A percentile compares a stretch with the other conserved stretches of the same genome.
These are phyloP conservation scores for Carassius auratus DNA, from an alignment of 2,113 vertebrate species.

Conservation along the genomic window DNA sequence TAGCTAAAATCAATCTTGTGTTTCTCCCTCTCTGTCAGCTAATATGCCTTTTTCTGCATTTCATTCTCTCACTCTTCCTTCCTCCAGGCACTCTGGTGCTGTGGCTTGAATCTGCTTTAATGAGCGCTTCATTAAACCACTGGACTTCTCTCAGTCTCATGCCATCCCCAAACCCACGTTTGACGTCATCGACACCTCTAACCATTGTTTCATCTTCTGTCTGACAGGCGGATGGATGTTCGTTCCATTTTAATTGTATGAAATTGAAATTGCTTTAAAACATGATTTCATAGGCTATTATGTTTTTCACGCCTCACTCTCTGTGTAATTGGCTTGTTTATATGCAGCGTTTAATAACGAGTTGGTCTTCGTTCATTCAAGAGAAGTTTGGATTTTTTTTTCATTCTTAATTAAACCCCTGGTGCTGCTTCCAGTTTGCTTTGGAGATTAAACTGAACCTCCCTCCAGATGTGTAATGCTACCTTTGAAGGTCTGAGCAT, in stretches of 20 bases:
- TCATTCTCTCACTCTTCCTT: constrained; percentile 19
- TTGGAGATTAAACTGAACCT: constrained; percentile 49
- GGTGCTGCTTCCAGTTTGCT: constrained; percentile 35
- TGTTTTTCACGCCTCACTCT: background rate
- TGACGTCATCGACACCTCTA: background rate
- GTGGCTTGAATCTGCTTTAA: constrained; percentile 5
- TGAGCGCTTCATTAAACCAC: constrained; percentile 19
- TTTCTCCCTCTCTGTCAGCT: background rate
- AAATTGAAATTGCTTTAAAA: constrained; percentile 15
- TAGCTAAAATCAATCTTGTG: constrained; percentile 20
- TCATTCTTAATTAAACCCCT: constrained; percentile 48
- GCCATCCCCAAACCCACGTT: background rate
- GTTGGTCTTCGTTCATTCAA: constrained; percentile 33
- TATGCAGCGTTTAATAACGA: constrained; percentile 39
- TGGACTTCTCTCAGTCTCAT: background rate
- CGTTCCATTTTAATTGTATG: constrained; percentile 26
- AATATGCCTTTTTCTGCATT: background rate
- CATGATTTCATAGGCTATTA: constrained; percentile 20
- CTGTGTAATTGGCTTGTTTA: constrained; percentile 44
- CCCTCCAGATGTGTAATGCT: constrained; percentile 44
- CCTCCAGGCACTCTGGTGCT: background rate
- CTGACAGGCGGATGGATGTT: background rate
- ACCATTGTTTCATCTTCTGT: constrained; percentile 6
- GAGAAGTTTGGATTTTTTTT: constrained; percentile 35
- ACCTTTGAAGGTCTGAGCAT: constrained; percentile 43